Percentiles rank a stretch among this genome's conserved stretches.
These are phyloP conservation scores for Leiothrix lutea DNA, from an alignment of 2,113 vertebrate species.

Conservation along the genomic window DNA sequence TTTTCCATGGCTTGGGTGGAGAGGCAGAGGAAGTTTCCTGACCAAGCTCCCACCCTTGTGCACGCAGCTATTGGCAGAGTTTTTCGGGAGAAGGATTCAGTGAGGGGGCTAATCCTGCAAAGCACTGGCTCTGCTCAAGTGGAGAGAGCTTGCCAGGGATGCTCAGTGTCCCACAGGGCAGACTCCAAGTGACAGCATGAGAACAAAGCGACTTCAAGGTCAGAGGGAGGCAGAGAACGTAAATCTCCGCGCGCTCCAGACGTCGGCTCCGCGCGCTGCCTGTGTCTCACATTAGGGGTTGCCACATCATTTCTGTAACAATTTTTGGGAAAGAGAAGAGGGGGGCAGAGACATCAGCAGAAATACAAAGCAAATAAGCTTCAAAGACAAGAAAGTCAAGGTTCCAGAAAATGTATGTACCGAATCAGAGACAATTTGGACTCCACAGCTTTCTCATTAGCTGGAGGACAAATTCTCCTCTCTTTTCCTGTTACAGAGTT, in stretches of 20 bases:
- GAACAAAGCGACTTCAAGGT: slow-evolving; percentile 33
- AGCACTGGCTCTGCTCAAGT: not conserved
- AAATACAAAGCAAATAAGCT: not conserved
- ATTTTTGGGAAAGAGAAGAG: not conserved
- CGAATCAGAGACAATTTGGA: not conserved
- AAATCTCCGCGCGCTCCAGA: not conserved
- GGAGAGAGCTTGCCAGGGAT: slow-evolving; percentile 27
- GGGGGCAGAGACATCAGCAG: not conserved
- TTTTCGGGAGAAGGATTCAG: not conserved
- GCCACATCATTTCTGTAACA: not conserved
- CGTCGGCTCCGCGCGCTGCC: not conserved
- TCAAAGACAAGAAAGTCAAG: not conserved
- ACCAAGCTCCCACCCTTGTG: not conserved
- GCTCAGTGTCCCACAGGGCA: not conserved
- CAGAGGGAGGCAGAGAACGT: not conserved
- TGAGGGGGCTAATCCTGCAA: not conserved
- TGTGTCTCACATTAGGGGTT: not conserved
- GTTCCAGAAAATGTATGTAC: not conserved
- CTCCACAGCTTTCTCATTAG: not conserved
- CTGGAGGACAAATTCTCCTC: slow-evolving; percentile 14
- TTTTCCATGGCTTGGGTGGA: not conserved
- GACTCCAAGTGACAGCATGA: not conserved
- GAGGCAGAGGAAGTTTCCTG: not conserved
- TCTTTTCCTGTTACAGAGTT: not conserved
- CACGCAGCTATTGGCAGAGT: not conserved